Evolutionary conservation across 2,888 invertebrate species (phyloP), one percentile per base, ranked within the genome.

Genomic region (Acronicta alni): DNA sequence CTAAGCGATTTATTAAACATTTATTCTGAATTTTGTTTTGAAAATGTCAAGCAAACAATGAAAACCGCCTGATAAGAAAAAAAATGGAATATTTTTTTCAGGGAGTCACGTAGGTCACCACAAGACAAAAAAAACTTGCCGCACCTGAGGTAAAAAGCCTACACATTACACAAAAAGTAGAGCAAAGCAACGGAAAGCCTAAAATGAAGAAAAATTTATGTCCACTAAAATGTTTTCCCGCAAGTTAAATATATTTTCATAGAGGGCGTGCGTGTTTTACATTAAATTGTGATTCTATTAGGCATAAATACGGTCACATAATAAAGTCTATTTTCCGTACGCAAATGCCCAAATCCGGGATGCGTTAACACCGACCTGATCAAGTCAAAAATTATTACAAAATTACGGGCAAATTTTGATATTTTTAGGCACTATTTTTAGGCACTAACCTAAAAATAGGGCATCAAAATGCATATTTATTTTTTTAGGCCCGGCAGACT

Each of bases 311-410:
- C 71, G 80, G 74, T 75, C 73, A 72, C 76, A 77, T 78, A 80
- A 82, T 82, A 80, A 82, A 81, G 75, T 81, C 73, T 74, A 80
- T 79, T 80, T 80, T 74, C 76, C 70, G 63, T 60, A 75, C 65
- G 75, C 72, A 76, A 80, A 82, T 77, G 62, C 56, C 65, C 68
- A 65, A 75, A 77, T 72, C 67, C 63, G 67, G 67, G 20, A 0
- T 38, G 35, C 45, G 43, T 49, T 78, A 26, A 80, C 83, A 83
- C 80, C 71, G 76, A 47, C 0, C 6, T 8, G 53, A 14, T 15
- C 26, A 26, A 26, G 5, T 5, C 23, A 23, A 7, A 23, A 7
- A 7, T 23, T 23, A 3, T 20, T 20, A 3, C 5, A 20, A 20
- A 5, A 20, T 20, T 3, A 20, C 3, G 5, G 2, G 5, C 2